phyloP scores from a whole-genome alignment of 2,797 vertebrate genomes.

The Enteromius thamalakanensis region DNA sequence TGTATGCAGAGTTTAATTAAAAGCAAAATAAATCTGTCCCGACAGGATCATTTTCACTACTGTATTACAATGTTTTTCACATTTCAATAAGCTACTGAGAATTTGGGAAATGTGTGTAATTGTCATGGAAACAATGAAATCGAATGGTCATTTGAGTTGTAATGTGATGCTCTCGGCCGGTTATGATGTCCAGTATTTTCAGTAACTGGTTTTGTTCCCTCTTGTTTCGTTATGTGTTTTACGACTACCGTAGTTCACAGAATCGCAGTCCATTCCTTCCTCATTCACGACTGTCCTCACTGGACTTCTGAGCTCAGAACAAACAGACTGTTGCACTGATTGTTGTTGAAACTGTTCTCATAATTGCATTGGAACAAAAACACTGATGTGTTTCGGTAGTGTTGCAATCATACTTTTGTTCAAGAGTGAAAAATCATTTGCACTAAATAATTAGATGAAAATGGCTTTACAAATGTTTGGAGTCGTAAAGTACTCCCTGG shows the following conservation, averaged over 20 bases:
- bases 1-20: background rate
- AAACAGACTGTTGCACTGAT: too few species aligned
- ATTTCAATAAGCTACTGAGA: background rate
- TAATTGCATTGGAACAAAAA: slow-evolving; percentile 6
- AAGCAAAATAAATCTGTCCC: background rate
- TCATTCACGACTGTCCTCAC: background rate
- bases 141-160: background rate
- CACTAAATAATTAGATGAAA: slow-evolving; percentile 91
- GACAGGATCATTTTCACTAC: background rate
- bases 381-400: slow-evolving; percentile 75
- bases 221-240: slow-evolving; percentile 59
- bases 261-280: background rate
- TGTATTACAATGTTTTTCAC: background rate
- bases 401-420: slow-evolving; percentile 79
- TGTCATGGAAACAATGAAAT: too few species aligned
- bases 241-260: slow-evolving; percentile 68
- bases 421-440: slow-evolving; percentile 80
- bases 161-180: background rate
- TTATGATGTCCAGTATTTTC: background rate
- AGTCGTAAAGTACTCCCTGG: slow-evolving; percentile 79
- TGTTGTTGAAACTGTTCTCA: background rate
- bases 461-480: slow-evolving; percentile 81
- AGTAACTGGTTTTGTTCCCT: slow-evolving; percentile 24
- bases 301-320: background rate
- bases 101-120: background rate